These are phyloP conservation scores for Drosophila fulvimacula DNA, from an alignment of 2,888 invertebrate genomes.

Conservation along the genomic window DNA sequence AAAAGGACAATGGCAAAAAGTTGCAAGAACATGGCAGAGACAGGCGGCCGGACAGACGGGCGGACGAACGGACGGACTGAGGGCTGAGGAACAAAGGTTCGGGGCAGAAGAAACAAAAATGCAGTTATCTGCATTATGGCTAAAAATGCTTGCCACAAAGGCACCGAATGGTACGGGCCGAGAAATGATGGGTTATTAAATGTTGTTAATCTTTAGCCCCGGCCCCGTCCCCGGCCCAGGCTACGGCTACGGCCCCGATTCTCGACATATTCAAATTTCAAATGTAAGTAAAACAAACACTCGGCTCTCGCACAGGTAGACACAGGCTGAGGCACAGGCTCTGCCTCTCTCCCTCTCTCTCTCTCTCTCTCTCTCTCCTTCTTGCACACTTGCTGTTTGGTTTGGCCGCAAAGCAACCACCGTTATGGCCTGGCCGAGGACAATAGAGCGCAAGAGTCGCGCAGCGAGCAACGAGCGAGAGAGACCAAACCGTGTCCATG, in stretches of 20 bases:
- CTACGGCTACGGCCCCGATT: background rate
- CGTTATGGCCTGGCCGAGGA: conserved; percentile 53
- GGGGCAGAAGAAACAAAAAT: conserved; percentile 57
- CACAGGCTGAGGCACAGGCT: background rate
- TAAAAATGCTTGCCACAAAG: conserved; percentile 61
- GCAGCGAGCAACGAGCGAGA: conserved; percentile 1
- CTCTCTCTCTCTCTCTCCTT: background rate
- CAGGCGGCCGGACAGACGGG: background rate
- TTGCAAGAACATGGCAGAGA: conserved; percentile 44
- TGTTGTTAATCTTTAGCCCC: conserved; percentile 73
- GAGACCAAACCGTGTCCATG: too few relatives aligned
- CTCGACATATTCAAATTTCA: conserved; percentile 75
- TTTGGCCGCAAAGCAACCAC: conserved; percentile 47
- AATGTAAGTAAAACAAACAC: conserved; percentile 39
- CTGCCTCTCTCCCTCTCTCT: background rate
- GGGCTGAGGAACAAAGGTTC: conserved; percentile 42
- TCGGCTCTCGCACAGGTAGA: conserved; percentile 52
- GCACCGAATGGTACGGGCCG: conserved; percentile 38
- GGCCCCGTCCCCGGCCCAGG: conserved; percentile 4
- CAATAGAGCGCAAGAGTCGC: conserved; percentile 39
- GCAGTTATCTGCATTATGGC: conserved; percentile 70
- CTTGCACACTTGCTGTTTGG: conserved; percentile 3
- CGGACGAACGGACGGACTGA: background rate
- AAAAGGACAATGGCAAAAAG: conserved; percentile 71
- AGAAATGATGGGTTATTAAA: conserved; percentile 79